Conservation (phyloP, 2,113 vertebrate species). For the Chinchilla lanigera region DNA sequence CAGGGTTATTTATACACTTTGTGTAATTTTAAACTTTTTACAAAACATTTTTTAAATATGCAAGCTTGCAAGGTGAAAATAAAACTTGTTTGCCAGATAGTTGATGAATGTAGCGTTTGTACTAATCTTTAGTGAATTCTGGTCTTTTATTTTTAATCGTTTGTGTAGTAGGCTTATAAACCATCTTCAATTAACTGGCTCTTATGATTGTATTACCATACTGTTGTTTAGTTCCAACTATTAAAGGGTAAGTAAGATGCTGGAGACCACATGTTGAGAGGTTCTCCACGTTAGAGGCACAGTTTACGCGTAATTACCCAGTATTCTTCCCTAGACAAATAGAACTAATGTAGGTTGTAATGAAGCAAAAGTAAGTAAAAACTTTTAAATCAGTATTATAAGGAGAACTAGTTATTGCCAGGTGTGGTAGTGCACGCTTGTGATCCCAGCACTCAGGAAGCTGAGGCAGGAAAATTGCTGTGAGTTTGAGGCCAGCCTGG, state of each 20-base stretch:
- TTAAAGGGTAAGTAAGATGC: not conserved
- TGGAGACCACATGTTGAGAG: not conserved
- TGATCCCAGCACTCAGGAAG: not conserved
- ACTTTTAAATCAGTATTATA: not conserved
- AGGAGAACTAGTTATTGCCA: not conserved
- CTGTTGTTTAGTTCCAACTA: not conserved
- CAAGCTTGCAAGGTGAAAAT: constrained; percentile 72
- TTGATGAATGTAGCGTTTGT: constrained; percentile 64
- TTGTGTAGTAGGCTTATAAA: not conserved
- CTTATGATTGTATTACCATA: not conserved
- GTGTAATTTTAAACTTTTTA: constrained; percentile 74
- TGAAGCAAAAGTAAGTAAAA: not conserved
- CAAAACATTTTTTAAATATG: constrained; percentile 63
- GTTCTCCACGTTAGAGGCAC: not conserved
- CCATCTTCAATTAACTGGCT: not conserved
- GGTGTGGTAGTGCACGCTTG: not conserved
- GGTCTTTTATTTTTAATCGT: not conserved
- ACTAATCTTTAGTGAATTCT: constrained; percentile 46
- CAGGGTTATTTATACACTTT: constrained; percentile 74
- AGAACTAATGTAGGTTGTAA: not conserved
- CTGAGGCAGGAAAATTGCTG: not conserved
- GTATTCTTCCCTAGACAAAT: not conserved
- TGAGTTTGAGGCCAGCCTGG: not conserved
- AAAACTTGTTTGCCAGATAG: constrained; percentile 70
- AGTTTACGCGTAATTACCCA: not conserved